Evolutionary conservation across 2,888 invertebrate species (phyloP), one percentile per base, ranked within the genome.

Genomic region (Dermolepida albohirtum): DNA sequence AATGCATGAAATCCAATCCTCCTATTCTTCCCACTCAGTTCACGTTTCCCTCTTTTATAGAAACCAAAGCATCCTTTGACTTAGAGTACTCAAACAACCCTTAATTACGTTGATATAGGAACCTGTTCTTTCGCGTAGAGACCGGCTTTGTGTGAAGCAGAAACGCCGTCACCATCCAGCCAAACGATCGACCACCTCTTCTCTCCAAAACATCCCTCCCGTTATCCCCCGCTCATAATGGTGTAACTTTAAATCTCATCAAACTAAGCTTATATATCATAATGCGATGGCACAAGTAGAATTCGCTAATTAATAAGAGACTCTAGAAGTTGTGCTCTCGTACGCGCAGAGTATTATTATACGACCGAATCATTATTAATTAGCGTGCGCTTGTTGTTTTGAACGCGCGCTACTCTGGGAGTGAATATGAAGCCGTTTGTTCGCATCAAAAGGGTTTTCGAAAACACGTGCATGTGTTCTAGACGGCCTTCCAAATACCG

Each of bases 241-340:
- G 54, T 39, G 14, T 54, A 54, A 54, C 54, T 54, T 54, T 54
- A 54, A 54, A 54, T 54, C 54, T 16, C 54, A 54, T 54, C 54
- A 54, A 54, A 54, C 54, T 54, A 54, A 54, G 54, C 47, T 47
- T 62, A 62, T 62, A 62, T 59, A 44, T 59, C 59, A 59, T 59
- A 62, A 62, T 34, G 47, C 59, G 59, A 62, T 34, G 39, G 47
- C 16, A 49, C 59, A 62, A 59, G 29, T 27, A 59, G 34, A 34
- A 62, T 62, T 62, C 34, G 47, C 59, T 62, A 62, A 47, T 62
- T 62, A 62, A 62, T 62, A 62, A 47, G 47, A 47, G 59, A 47
- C 54, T 54, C 54, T 34, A 34, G 34, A 34, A 34, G 34, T 34
- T 34, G 34, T 34, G 34, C 40, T n/a, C 17, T 40, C 40, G 16